Evolutionary conservation across 2,113 vertebrate genomes (phyloP).

Genomic region (human): GRCh38 chr14:83833501-83834000

Average conservation of each 20-base stretch:
- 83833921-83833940: not conserved
- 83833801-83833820: not conserved
- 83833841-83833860: not conserved
- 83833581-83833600: too few species aligned
- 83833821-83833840: not conserved
- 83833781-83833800: not conserved
- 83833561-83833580: too few species aligned
- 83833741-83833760: too few species aligned
- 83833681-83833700: too few species aligned
- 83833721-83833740: too few species aligned
- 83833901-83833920: not conserved
- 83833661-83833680: too few species aligned
- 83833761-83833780: accelerated
- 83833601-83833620: too few species aligned
- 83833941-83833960: not conserved
- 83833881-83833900: not conserved
- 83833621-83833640: accelerated
- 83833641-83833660: too few species aligned
- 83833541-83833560: too few species aligned
- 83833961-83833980: not conserved
- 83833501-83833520: too few species aligned
- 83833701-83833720: too few species aligned
- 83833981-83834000: not conserved
- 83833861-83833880: not conserved
- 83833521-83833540: too few species aligned